A percentile compares a stretch with the other conserved stretches of the same genome.
Conservation (phyloP, 2,797 vertebrate species). For the Iguana delicatissima region DNA sequence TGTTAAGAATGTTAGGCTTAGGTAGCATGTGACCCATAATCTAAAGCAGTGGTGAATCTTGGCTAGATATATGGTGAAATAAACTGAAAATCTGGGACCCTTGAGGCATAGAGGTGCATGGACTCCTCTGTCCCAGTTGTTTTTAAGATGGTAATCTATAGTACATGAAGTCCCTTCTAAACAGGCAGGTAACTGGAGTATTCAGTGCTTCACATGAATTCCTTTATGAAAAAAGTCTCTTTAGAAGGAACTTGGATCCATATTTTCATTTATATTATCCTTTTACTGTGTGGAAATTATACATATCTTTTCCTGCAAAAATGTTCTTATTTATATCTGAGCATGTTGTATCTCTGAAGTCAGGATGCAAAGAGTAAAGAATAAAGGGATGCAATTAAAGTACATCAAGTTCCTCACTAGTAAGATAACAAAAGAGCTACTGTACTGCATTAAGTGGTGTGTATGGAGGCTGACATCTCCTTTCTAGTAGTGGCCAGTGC, state of each 20-base stretch:
- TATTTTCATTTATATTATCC: background rate
- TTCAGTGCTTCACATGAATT: background rate
- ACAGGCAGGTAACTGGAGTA: background rate
- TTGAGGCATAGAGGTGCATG: background rate
- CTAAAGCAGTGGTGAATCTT: background rate
- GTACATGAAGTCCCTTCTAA: background rate
- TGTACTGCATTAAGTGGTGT: background rate
- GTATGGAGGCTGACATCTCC: background rate
- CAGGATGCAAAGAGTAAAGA: slow-evolving; percentile 1
- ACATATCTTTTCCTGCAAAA: background rate
- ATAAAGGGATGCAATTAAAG: slow-evolving; percentile 14
- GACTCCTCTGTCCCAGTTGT: background rate
- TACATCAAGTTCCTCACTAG: background rate
- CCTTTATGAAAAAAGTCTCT: background rate
- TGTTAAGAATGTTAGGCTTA: background rate
- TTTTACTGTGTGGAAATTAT: background rate
- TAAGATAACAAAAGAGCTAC: slow-evolving; percentile 28
- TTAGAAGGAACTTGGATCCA: background rate
- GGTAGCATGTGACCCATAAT: background rate
- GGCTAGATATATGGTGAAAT: background rate
- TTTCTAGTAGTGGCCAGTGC: slow-evolving; percentile 3
- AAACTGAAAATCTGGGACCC: background rate
- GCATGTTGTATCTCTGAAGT: background rate
- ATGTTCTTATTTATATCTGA: background rate
- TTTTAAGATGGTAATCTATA: background rate